Evolutionary conservation across 2,113 vertebrate genomes (phyloP).

Genomic region (Toxostoma redivivum): DNA sequence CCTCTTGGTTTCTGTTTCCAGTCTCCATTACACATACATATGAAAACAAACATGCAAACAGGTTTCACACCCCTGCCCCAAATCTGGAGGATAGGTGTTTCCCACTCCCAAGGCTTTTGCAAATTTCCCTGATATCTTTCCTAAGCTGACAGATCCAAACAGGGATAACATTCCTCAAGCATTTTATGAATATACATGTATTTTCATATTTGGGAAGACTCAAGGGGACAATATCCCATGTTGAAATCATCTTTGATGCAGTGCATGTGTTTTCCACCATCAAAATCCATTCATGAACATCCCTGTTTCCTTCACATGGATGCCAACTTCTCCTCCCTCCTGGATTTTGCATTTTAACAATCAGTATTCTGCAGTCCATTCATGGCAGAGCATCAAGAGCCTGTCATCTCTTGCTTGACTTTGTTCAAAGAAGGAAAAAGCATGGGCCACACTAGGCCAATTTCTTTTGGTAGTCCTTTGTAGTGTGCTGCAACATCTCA

Average conservation of each 20-base stretch:
- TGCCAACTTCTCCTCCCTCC: background rate
- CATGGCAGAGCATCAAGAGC: background rate
- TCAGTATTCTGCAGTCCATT: background rate
- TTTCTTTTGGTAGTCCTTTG: background rate
- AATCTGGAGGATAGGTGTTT: background rate
- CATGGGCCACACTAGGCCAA: fast-evolving
- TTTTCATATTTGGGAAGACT: background rate
- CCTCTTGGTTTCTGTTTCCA: background rate
- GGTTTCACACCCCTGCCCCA: background rate
- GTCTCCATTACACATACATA: background rate
- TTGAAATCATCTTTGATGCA: background rate
- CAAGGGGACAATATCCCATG: background rate
- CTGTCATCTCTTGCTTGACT: background rate
- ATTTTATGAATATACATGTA: background rate
- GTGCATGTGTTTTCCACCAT: background rate
- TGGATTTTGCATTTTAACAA: background rate
- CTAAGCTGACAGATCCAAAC: background rate
- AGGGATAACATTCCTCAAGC: background rate
- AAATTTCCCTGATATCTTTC: background rate
- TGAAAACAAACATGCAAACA: background rate
- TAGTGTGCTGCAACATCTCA: background rate
- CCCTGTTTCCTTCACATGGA: background rate
- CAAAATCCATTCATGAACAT: background rate
- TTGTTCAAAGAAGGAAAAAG: background rate
- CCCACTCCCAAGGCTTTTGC: background rate